A percentile compares a stretch with the other conserved stretches of the same genome.
Evolutionary conservation across 2,797 vertebrate species (phyloP).

Genomic region (Girardinus metallicus): DNA sequence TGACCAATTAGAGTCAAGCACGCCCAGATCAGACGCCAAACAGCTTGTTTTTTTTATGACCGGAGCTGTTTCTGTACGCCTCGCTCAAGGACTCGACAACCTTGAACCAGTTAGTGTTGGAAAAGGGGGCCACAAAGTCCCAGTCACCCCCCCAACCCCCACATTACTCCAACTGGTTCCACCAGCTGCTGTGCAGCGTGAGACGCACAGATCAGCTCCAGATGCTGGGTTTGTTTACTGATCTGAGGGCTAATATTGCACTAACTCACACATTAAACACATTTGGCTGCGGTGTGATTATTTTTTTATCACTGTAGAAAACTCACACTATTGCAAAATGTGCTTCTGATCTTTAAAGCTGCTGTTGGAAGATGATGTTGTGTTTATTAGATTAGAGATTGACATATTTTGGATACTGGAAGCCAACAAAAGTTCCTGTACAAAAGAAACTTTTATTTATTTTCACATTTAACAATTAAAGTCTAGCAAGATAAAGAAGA

Average conservation of each 20-base stretch:
- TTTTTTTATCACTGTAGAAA: slow-evolving; percentile 16
- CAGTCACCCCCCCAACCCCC: not conserved
- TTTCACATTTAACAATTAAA: not conserved
- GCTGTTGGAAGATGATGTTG: not conserved
- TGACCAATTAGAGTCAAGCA: slow-evolving; percentile 60
- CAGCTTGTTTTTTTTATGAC: slow-evolving; percentile 64
- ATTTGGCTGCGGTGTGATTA: slow-evolving; percentile 1
- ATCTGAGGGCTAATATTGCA: slow-evolving; percentile 59
- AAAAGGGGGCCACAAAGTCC: slow-evolving; percentile 38
- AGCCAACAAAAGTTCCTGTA: not conserved
- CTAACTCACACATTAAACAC: slow-evolving; percentile 45
- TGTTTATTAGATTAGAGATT: not conserved
- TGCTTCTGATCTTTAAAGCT: not conserved
- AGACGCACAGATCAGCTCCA: slow-evolving; percentile 56
- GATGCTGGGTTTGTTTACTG: slow-evolving; percentile 52
- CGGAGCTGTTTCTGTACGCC: slow-evolving; percentile 34
- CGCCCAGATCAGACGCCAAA: slow-evolving; percentile 42
- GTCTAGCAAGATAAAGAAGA: not conserved
- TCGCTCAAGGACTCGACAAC: slow-evolving; percentile 59
- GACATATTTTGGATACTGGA: not conserved
- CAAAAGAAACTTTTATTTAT: not conserved
- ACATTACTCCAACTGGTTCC: slow-evolving; percentile 14
- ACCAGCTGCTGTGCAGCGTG: slow-evolving; percentile 65
- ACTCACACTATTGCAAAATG: not conserved
- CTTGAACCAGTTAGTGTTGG: slow-evolving; percentile 72